Evolutionary conservation across 1,140 invertebrate genomes (phyloP).

Genomic region (Psix sp.): DNA sequence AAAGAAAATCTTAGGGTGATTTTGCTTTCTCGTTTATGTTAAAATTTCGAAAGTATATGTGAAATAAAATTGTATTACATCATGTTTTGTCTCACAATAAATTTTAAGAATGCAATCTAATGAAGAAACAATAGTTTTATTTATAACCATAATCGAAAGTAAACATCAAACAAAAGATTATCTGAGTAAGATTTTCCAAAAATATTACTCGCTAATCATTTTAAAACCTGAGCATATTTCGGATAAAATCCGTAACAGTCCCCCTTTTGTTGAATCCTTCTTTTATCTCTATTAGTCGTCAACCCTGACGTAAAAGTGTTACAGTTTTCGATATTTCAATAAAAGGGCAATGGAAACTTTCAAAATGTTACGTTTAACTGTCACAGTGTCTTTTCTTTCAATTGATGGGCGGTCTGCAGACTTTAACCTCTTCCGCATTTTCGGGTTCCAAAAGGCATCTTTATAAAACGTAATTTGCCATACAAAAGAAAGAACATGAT

Average conservation of each 20-base stretch:
- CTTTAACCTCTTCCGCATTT: conserved; percentile 28
- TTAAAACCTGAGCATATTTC: conserved; percentile 14
- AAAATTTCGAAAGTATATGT: background rate
- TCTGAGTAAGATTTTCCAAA: background rate
- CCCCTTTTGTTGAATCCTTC: conserved; percentile 25
- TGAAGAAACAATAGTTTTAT: conserved; percentile 26
- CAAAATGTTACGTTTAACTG: conserved; percentile 50
- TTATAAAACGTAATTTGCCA: conserved; percentile 16
- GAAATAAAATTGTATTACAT: conserved; percentile 21
- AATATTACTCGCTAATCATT: conserved; percentile 26
- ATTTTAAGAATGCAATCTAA: conserved; percentile 1
- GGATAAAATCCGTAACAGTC: conserved; percentile 23
- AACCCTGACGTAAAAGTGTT: conserved; percentile 50
- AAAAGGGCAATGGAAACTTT: conserved; percentile 33
- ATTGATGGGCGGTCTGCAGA: background rate
- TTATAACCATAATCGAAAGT: conserved; percentile 48
- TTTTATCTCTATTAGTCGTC: conserved; percentile 1
- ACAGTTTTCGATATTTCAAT: conserved; percentile 13
- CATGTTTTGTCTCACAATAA: conserved; percentile 15
- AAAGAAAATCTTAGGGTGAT: background rate
- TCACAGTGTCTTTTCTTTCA: conserved; percentile 24
- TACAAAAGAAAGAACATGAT: conserved; percentile 30
- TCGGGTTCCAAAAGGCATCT: background rate
- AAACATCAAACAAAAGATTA: conserved; percentile 24
- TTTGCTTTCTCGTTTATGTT: background rate